These are phyloP conservation scores for Hystrix brachyura DNA, from an alignment of 2,113 vertebrate genomes.

Conservation along the genomic window DNA sequence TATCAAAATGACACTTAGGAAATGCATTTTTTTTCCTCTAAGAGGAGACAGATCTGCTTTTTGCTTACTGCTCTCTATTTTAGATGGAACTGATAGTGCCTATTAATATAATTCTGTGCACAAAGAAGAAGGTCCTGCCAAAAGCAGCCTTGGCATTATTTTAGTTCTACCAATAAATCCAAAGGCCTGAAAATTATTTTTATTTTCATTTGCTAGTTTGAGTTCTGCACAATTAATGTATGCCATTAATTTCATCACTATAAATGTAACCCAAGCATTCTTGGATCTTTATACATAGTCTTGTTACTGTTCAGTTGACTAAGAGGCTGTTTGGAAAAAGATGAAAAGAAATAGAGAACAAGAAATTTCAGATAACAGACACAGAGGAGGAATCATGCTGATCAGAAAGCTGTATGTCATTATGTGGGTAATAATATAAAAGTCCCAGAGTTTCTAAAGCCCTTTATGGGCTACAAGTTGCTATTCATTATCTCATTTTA, in stretches of 20 bases:
- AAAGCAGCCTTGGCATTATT: conserved; percentile 62
- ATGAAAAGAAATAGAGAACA: conserved; percentile 16
- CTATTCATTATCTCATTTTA: conserved; percentile 27
- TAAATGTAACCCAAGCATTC: conserved; percentile 60
- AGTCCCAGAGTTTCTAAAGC: not conserved
- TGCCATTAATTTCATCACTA: conserved; percentile 64
- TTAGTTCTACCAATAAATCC: conserved; percentile 68
- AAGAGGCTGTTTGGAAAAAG: conserved; percentile 4
- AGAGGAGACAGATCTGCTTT: conserved; percentile 1
- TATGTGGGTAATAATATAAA: not conserved
- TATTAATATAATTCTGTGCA: conserved; percentile 73
- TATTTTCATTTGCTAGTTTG: conserved; percentile 70
- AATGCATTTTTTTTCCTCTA: not conserved
- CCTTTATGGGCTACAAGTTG: conserved; percentile 3
- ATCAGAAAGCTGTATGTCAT: not conserved
- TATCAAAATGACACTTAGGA: not conserved
- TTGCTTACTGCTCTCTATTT: not conserved
- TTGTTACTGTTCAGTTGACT: conserved; percentile 11
- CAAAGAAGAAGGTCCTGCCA: conserved; percentile 61
- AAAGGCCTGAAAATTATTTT: conserved; percentile 68
- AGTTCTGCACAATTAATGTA: conserved; percentile 67
- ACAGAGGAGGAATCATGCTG: not conserved
- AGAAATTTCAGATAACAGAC: not conserved
- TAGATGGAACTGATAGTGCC: conserved; percentile 57
- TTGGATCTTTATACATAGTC: not conserved